Conservation (phyloP, 2,888 invertebrate genomes). For the Drosophila algonquin region DNA sequence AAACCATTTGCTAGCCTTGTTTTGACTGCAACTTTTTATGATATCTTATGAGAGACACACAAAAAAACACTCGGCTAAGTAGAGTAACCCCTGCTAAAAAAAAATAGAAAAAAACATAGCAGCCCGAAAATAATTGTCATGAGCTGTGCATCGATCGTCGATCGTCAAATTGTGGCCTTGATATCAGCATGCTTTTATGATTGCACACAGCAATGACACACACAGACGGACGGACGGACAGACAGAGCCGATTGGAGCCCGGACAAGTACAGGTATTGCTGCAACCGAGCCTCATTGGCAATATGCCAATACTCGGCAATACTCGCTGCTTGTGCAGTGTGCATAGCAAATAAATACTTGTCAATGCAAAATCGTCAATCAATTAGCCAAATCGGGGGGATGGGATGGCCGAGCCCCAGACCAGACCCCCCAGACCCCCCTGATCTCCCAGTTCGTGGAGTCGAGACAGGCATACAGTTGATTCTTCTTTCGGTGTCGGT, state of each 20-base stretch:
- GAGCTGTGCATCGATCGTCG: slow-evolving; percentile 36
- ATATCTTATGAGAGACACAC: slow-evolving; percentile 13
- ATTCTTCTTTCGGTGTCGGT: slow-evolving; percentile 3
- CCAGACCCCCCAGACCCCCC: too few species aligned
- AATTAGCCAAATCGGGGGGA: slow-evolving; percentile 60
- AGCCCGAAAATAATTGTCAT: slow-evolving; percentile 22
- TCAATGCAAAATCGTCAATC: slow-evolving; percentile 58
- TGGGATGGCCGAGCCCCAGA: too few species aligned
- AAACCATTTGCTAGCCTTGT: slow-evolving; percentile 17
- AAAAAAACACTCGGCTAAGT: neutral
- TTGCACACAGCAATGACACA: slow-evolving; percentile 42
- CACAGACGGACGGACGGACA: neutral
- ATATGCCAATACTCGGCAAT: neutral
- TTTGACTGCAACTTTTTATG: slow-evolving; percentile 20
- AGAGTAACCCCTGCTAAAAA: neutral
- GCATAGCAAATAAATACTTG: slow-evolving; percentile 55
- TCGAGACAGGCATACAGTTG: slow-evolving; percentile 8
- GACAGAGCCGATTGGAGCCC: slow-evolving; percentile 20
- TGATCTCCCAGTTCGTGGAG: slow-evolving; percentile 11
- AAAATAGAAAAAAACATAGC: neutral
- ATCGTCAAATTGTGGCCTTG: slow-evolving; percentile 33
- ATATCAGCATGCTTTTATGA: slow-evolving; percentile 41
- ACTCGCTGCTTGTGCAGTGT: slow-evolving; percentile 31
- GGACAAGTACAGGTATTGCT: slow-evolving; percentile 27
- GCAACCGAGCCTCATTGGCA: slow-evolving; percentile 13